Evolutionary conservation across 2,888 invertebrate genomes (phyloP), one percentile per base, ranked within the genome.

Genomic region (Cataglyphis cursor): DNA sequence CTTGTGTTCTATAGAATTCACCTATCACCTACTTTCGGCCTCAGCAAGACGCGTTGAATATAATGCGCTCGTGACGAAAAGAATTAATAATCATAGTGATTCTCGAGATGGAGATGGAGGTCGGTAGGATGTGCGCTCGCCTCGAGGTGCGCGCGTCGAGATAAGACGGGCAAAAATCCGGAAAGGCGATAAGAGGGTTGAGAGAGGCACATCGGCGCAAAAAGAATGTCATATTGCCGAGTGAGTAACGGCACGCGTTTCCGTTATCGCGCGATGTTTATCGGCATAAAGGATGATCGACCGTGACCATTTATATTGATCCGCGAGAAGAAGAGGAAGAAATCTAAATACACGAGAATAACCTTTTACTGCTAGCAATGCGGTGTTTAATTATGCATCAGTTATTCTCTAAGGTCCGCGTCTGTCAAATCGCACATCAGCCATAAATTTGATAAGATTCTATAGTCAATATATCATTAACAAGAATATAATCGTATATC

Each of bases 311-410:
- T 88, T 82, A 74, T 84, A 83, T 72, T 81, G 89, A 85, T 83
- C 51, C 76, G 44, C 35, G 62, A 48, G 72, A 38, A 74, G 73
- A n/a, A 76, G 59, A 5, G 72, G 57, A 24, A 44, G 28, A 73
- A 83, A 85, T 85, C 85, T 84, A 90, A 70, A 88, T 87, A 84
- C 85, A 84, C 87, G 84, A 83, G 65, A 48, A 48, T 76, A 82
- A 86, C 76, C 72, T 83, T 85, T 84, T 88, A 88, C 89, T 86
- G 82, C 82, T 62, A 59, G 66, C 84, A 83, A 85, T 75, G 81
- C 81, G 70, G 18, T 59, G 41, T 70, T 90, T 90, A 90, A 90
- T 90, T 90, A 90, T 90, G 86, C 83, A 88, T 89, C 86, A 35
- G 83, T 90, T 86, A 81, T 87, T 88, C 21, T 28, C 10, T 81